Percentiles rank a stretch among this genome's conserved stretches.
Conservation (phyloP, 1,140 invertebrate species). For the Stegodyphus mimosarum region DNA sequence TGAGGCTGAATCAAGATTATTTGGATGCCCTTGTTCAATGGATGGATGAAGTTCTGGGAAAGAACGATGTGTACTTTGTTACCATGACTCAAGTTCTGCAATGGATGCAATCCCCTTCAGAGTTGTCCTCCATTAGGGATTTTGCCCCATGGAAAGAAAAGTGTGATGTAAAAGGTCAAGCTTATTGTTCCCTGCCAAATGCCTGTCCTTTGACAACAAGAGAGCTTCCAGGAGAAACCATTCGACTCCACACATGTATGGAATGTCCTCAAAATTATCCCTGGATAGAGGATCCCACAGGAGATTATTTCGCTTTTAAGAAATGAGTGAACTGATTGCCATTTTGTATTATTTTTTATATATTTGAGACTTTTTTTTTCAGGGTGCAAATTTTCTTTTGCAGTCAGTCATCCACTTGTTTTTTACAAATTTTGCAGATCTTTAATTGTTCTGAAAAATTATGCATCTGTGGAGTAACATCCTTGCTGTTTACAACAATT, state of each 20-base stretch:
- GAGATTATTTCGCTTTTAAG: constrained; percentile 84
- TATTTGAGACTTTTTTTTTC: no score
- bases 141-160: constrained; percentile 96
- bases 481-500: no score
- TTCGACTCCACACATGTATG: constrained; percentile 93
- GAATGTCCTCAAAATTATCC: constrained; percentile 96
- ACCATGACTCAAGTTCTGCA: constrained; percentile 97
- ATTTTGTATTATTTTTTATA: no score
- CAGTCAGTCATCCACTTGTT: no score
- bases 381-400: no score
- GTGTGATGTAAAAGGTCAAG: constrained; percentile 93
- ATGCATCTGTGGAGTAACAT: no score
- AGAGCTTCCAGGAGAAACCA: constrained; percentile 90
- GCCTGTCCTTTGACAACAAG: constrained; percentile 88
- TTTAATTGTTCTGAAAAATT: no score
- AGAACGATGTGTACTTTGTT: constrained; percentile 94
- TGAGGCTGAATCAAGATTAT: constrained; percentile 93
- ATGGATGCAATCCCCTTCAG: constrained; percentile 97
- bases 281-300: constrained; percentile 93
- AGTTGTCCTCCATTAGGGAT: constrained; percentile 86
- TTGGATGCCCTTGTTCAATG: constrained; percentile 91
- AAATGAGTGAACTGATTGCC: constrained; percentile 67
- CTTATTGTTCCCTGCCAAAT: constrained; percentile 91
- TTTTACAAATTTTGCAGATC: no score
- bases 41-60: constrained; percentile 89